Percentiles rank a stretch among this genome's conserved stretches.
These are phyloP conservation scores for Pocillopora grandis DNA, from an alignment of 92 coral and sea anemone species.

Conservation along the genomic window DNA sequence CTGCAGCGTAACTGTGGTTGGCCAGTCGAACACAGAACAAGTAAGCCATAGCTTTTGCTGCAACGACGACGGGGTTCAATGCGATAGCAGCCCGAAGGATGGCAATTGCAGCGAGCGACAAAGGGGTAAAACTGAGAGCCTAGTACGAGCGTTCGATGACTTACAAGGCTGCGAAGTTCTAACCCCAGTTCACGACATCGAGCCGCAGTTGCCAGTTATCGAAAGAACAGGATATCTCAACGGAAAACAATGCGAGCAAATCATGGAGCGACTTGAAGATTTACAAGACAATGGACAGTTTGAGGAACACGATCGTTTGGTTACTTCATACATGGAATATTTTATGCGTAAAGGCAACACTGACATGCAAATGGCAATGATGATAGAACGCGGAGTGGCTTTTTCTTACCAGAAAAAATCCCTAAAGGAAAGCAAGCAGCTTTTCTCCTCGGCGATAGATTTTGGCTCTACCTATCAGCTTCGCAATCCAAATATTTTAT, in stretches of 20 bases:
- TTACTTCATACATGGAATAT: neutral
- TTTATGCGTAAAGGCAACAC: neutral
- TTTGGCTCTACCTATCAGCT: neutral
- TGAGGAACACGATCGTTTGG: conserved; percentile 4
- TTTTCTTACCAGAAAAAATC: conserved; percentile 8
- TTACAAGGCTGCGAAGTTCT: no score
- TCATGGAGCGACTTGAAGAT: conserved; percentile 4
- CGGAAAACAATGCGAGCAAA: conserved; percentile 3
- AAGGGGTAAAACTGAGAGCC: no score
- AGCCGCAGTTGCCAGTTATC: conserved; percentile 5
- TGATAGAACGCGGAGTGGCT: conserved; percentile 23
- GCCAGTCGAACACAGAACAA: neutral
- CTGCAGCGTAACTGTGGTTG: neutral
- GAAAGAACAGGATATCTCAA: neutral
- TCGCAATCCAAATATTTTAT: neutral
- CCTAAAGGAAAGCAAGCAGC: conserved; percentile 11
- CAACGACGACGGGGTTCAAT: no score
- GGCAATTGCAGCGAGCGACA: no score
- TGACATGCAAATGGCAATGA: conserved; percentile 15
- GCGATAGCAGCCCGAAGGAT: no score
- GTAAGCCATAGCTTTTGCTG: no score
- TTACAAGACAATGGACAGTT: conserved; percentile 26
- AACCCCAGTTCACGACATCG: neutral
- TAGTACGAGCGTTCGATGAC: no score
- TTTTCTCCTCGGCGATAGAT: neutral